Evolutionary conservation across 2,888 invertebrate genomes (phyloP).

Genomic region (Hymenopus coronatus): DNA sequence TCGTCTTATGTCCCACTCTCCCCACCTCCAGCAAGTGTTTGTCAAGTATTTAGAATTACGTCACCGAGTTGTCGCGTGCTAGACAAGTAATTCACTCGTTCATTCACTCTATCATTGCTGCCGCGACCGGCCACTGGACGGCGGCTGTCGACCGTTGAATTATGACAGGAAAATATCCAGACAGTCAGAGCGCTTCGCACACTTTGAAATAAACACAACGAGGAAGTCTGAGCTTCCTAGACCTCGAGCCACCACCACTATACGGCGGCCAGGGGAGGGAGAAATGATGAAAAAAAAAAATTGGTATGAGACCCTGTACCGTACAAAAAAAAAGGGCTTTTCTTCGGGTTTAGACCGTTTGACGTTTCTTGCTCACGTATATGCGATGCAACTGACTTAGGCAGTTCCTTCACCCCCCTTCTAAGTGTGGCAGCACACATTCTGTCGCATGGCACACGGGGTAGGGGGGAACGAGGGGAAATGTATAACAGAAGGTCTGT

Average conservation of each 20-base stretch:
- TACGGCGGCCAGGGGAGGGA: neutral
- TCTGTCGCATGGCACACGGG: slow-evolving; percentile 12
- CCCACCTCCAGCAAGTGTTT: neutral
- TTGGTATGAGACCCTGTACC: neutral
- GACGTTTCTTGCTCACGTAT: neutral
- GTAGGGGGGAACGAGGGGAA: neutral
- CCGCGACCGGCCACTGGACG: neutral
- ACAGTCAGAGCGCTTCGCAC: neutral
- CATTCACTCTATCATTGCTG: neutral
- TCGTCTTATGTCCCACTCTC: neutral
- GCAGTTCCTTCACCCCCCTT: neutral
- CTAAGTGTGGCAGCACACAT: slow-evolving; percentile 16
- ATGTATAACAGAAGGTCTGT: slow-evolving; percentile 31
- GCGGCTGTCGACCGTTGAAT: neutral
- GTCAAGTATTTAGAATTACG: neutral
- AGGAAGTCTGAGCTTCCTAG: neutral
- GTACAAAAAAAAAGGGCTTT: neutral
- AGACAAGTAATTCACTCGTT: neutral
- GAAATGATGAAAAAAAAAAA: neutral
- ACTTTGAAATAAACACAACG: neutral
- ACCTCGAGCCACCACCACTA: neutral
- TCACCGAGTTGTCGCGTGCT: neutral
- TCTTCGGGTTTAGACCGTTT: neutral
- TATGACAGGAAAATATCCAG: neutral
- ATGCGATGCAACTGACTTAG: slow-evolving; percentile 9